Evolutionary conservation across 2,797 vertebrate species (phyloP), one percentile per base, ranked within the genome.

Genomic region (Lacerta viridis): DNA sequence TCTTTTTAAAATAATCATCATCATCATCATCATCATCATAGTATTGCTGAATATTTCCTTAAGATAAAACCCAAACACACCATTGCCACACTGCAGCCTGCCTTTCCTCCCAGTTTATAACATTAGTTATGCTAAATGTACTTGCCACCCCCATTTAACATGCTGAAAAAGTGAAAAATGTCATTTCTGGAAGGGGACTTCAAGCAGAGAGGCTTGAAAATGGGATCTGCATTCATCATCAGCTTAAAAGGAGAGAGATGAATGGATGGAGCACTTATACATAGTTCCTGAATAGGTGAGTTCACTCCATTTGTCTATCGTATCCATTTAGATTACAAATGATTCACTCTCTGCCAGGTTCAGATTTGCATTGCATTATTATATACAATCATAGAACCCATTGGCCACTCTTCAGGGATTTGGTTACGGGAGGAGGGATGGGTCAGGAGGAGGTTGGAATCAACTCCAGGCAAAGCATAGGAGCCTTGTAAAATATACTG

Each of bases 81-180:
- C 0, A 25, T 59, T 18, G 13, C 20, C 6, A 20, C 84, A 88
- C 68, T 87, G 79, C 76, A 66, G 41, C 39, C 88, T 74, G 2
- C 55, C 39, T 91, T 93, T 69, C 27, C 23, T 87, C 78, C 7
- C 80, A 84, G 69, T 83, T 82, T 90, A 85, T 81, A 87, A 91
- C 43, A 79, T 91, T 86, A 87, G 17, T 82, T 92, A 83, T 81
- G 86, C 0, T 84, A 90, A 84, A 43, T 91, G 79, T 84, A 88
- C 85, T 89, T 93, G 72, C 41, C 83, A 80, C 86, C 86, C 80
- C 86, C 80, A 8, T n/a, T 55, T 90, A 84, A 80, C 7, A n/a
- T 88, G 77, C 90, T 90, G 68, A 41, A 90, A 93, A 90, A 74
- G 68, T 89, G 64, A 90, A 88, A 87, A 80, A 87, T 92, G 80